phyloP scores from a whole-genome alignment of 2,797 vertebrate species.

The Chelon auratus region DNA sequence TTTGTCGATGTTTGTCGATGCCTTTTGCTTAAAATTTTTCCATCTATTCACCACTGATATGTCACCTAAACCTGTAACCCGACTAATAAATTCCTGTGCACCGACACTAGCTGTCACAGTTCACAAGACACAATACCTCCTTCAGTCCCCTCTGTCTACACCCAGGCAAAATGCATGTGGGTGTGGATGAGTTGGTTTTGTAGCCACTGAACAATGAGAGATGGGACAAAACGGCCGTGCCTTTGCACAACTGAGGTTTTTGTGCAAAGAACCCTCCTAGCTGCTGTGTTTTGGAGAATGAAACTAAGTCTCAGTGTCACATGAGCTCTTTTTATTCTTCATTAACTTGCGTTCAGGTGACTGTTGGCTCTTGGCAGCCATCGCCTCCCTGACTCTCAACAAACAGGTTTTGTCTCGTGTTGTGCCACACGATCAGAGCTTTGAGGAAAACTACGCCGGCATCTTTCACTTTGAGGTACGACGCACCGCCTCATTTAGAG shows the following conservation, averaged over 20 bases:
- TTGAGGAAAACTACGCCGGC: slow-evolving; percentile 78
- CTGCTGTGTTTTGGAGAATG: background rate
- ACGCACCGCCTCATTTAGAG: background rate
- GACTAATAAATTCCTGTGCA: background rate
- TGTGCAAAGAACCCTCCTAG: slow-evolving; percentile 10
- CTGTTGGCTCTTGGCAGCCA: slow-evolving; percentile 86
- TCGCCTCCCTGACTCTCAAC: slow-evolving; percentile 85
- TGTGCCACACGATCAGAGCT: slow-evolving; percentile 80
- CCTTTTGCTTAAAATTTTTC: background rate
- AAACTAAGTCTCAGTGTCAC: background rate
- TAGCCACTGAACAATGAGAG: background rate
- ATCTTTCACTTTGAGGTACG: slow-evolving; percentile 86
- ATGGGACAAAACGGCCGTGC: background rate
- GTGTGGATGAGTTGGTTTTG: slow-evolving; percentile 1
- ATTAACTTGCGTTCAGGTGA: slow-evolving; percentile 73
- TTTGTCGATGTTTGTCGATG: no score
- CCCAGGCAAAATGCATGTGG: slow-evolving; percentile 23
- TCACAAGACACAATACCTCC: background rate
- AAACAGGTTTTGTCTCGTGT: slow-evolving; percentile 80
- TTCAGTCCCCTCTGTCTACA: slow-evolving; percentile 4
- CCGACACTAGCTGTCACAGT: slow-evolving; percentile 10
- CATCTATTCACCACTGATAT: background rate
- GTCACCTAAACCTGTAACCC: background rate
- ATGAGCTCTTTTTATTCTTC: background rate
- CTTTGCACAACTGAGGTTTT: slow-evolving; percentile 5